A percentile compares a stretch with the other conserved stretches of the same genome.
Evolutionary conservation across 2,888 invertebrate genomes (phyloP).

Genomic region (Dryobota labecula): DNA sequence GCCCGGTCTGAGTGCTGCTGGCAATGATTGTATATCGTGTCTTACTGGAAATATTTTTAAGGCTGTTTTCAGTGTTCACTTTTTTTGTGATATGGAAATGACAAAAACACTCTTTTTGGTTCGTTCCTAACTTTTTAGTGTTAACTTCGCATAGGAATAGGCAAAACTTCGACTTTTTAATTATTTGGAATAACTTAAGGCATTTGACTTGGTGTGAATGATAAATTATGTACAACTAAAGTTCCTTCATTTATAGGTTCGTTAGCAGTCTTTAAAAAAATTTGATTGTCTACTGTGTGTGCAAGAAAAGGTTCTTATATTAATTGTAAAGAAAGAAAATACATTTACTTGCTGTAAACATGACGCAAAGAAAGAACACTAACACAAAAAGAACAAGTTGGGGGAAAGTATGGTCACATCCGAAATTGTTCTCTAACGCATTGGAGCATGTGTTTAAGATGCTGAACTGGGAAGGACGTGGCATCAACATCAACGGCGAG

Average conservation of each 20-base stretch:
- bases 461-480: too few relatives aligned
- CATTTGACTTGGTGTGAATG: neutral
- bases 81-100: neutral
- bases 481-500: too few relatives aligned
- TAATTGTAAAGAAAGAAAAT: too few relatives aligned
- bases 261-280: neutral
- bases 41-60: slow-evolving; percentile 13
- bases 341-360: too few relatives aligned
- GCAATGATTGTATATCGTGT: slow-evolving; percentile 41
- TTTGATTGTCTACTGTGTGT: neutral
- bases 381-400: too few relatives aligned
- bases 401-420: too few relatives aligned
- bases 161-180: neutral
- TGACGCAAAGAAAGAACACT: too few relatives aligned
- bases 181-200: neutral
- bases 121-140: neutral
- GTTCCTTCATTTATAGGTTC: neutral
- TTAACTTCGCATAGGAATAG: neutral
- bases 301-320: neutral
- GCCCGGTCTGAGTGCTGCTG: slow-evolving; percentile 19
- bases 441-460: too few relatives aligned
- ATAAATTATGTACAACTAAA: neutral
- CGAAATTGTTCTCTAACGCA: too few relatives aligned
- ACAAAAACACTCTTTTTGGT: too few relatives aligned
- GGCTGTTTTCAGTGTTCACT: neutral